phyloP scores from a whole-genome alignment of 2,888 invertebrate genomes.

The Sinelater perroti region DNA sequence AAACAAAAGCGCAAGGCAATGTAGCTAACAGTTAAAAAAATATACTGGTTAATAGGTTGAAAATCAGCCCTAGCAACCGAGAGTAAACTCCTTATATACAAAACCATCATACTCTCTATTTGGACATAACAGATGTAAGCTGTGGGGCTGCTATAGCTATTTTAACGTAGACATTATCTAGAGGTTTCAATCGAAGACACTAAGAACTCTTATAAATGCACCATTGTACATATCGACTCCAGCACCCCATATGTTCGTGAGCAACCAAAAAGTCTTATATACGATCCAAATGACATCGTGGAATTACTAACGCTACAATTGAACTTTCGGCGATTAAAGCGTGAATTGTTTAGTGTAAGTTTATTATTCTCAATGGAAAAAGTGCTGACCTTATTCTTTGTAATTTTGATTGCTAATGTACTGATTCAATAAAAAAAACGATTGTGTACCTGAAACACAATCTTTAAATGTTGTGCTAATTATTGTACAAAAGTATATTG shows the following conservation, averaged over 20 bases:
- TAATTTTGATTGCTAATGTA: too few relatives aligned
- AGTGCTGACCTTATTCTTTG: too few relatives aligned
- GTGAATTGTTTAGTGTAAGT: too few relatives aligned
- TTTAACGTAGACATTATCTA: slow-evolving; percentile 30
- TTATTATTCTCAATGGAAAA: too few relatives aligned
- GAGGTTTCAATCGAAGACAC: slow-evolving; percentile 21
- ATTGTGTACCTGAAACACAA: too few relatives aligned
- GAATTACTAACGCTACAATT: background rate
- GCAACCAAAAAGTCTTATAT: slow-evolving; percentile 2
- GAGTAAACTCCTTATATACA: slow-evolving; percentile 21
- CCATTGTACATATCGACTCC: slow-evolving; percentile 21
- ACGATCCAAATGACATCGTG: slow-evolving; percentile 1
- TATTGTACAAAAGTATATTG: too few relatives aligned
- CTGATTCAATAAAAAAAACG: too few relatives aligned
- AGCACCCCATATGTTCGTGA: slow-evolving; percentile 3
- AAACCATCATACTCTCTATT: slow-evolving; percentile 10
- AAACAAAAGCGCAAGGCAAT: slow-evolving; percentile 6
- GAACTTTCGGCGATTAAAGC: slow-evolving; percentile 4
- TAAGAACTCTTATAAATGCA: slow-evolving; percentile 29
- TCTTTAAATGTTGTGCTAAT: too few relatives aligned
- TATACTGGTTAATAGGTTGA: slow-evolving; percentile 28
- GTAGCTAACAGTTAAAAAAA: slow-evolving; percentile 12
- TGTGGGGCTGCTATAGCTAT: slow-evolving; percentile 13
- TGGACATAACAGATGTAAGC: slow-evolving; percentile 24
- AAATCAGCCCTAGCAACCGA: slow-evolving; percentile 11